Evolutionary conservation across 2,888 invertebrate genomes (phyloP).

Genomic region (Athalia cordata): DNA sequence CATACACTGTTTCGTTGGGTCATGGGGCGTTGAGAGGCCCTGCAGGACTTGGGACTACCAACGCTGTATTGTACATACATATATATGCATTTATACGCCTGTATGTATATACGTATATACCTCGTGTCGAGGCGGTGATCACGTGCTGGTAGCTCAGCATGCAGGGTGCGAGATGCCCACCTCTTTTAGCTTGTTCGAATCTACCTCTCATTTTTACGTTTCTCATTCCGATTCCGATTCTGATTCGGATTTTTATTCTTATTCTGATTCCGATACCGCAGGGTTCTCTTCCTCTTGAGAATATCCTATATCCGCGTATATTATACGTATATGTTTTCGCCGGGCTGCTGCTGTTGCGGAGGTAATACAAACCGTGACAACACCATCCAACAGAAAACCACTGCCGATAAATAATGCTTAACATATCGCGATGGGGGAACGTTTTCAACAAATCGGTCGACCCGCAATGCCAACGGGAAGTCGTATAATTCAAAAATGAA

Average conservation of each 20-base stretch:
- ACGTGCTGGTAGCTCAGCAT: slow-evolving; percentile 58
- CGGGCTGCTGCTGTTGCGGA: not conserved
- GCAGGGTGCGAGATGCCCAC: slow-evolving; percentile 56
- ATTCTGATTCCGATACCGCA: no score
- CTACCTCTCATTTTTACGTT: slow-evolving; percentile 12
- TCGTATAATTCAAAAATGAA: slow-evolving; percentile 1
- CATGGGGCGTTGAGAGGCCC: slow-evolving; percentile 59
- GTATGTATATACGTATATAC: slow-evolving; percentile 48
- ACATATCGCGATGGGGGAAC: slow-evolving; percentile 50
- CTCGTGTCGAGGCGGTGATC: slow-evolving; percentile 53
- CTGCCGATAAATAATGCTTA: slow-evolving; percentile 47
- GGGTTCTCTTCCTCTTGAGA: no score
- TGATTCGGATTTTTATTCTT: not conserved
- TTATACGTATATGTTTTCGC: not conserved
- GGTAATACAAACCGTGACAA: slow-evolving; percentile 54
- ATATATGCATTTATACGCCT: no score
- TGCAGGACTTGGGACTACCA: slow-evolving; percentile 53
- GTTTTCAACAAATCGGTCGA: slow-evolving; percentile 57
- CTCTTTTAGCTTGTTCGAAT: slow-evolving; percentile 36
- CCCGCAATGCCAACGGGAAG: slow-evolving; percentile 13
- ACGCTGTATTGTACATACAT: no score
- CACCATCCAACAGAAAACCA: not conserved
- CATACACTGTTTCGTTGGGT: no score
- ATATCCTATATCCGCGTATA: no score
- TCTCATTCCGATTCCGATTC: slow-evolving; percentile 6